Evolutionary conservation across 1,140 invertebrate species (phyloP), one percentile per base, ranked within the genome.

Genomic region (Leptopilina clavipes): DNA sequence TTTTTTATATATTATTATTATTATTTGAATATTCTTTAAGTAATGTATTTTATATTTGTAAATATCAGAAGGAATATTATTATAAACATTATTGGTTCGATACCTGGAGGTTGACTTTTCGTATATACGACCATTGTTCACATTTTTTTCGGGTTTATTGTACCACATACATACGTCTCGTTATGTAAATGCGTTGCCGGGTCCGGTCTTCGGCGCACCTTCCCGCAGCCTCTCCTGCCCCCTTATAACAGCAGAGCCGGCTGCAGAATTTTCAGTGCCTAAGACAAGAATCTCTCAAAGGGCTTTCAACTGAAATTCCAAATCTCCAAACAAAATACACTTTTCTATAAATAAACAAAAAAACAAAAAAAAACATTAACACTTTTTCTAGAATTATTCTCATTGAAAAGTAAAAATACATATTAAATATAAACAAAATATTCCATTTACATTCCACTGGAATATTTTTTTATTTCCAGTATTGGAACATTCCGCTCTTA

Each of bases 201-300:
- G 59, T 65, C 59, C 59, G 59, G 59, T 65, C 59, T 65, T 65
- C 59, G 59, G 25, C 22, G 59, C 59, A 22, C 59, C 59, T 65
- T 65, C 59, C 22, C 59, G 14, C 59, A 14, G 5, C 22, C 59
- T 31, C 52, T 25, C 54, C 18, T 22, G 17, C 54, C 54, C 25
- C 54, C 48, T 52, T 11, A 65, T 7, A 65, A 31, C 59, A 65
- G 59, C 59, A 65, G 59, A 65, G 19, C 59, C 59, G 59, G 22
- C 59, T 65, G 59, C 59, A 65, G 59, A 25, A 65, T 31, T 65
- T 65, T 65, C 59, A n/a, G 59, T 31, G 25, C 59, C 59, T 31
- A 31, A 31, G 25, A 65, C 25, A 65, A n/a, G 59, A 14, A 31
- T 65, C 19, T 65, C 19, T 65, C 11, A 22, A 65, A 65, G 59